These are phyloP conservation scores for Dendrolimus houi DNA, from an alignment of 2,888 invertebrate species.

Conservation along the genomic window DNA sequence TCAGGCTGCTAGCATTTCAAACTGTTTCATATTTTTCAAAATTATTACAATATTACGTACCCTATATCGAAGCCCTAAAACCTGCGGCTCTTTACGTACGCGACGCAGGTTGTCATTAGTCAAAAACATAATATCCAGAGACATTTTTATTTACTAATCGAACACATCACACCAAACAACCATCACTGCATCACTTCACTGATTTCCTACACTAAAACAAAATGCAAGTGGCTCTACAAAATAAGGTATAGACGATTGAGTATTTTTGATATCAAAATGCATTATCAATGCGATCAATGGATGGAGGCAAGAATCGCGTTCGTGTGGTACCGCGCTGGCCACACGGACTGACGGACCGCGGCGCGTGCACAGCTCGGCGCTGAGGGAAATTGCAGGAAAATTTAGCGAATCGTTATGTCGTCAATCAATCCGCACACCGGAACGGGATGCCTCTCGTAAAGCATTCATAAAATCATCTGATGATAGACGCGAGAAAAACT, in stretches of 20 bases:
- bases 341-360: constrained; percentile 40
- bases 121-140: constrained; percentile 73
- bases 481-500: constrained; percentile 1
- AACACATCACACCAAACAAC: constrained; percentile 31
- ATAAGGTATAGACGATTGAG: constrained; percentile 21
- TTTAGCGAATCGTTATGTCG: constrained; percentile 28
- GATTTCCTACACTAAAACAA: constrained; percentile 21
- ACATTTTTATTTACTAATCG: constrained; percentile 38
- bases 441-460: constrained; percentile 33
- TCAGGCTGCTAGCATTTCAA: too few species aligned
- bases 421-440: constrained; percentile 41
- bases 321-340: constrained; percentile 41
- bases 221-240: constrained; percentile 42
- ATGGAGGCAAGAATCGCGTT: constrained; percentile 7
- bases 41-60: constrained; percentile 29
- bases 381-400: constrained; percentile 67
- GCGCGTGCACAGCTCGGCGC: constrained; percentile 20
- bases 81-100: constrained; percentile 63
- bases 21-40: too few species aligned
- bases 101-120: constrained; percentile 69
- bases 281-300: constrained; percentile 30
- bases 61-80: constrained; percentile 68
- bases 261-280: constrained; percentile 65
- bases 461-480: constrained; percentile 1
- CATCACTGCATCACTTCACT: constrained; percentile 27